Evolutionary conservation across 2,113 vertebrate genomes (phyloP), one percentile per base, ranked within the genome.

Genomic region (Mirounga angustirostris): DNA sequence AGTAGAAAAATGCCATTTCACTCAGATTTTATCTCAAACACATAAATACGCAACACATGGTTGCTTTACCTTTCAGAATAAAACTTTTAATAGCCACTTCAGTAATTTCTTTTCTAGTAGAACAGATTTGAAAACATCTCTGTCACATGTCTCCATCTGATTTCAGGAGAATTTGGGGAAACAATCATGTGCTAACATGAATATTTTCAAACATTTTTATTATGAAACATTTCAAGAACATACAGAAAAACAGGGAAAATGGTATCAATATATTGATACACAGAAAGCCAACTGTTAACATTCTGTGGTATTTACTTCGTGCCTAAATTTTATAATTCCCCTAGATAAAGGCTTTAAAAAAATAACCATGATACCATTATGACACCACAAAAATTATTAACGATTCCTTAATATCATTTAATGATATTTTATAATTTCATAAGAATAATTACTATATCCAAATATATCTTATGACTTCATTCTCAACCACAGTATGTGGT

Each of bases 1-100:
- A 85, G 59, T 85, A 97, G 28, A 96, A 92, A 96, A 92, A 95
- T n/a, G 82, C 56, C 19, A 83, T 22, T 93, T 96, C 67, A 97
- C 67, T 93, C 18, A 69, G 11, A 56, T 80, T 97, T 95, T 82
- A 89, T 73, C 87, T 93, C 80, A 93, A 65, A 86, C 22, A 74
- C 26, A 74, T 19, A 91, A 85, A 15, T 82, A 78, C 54, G 30
- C 15, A 92, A 89, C 10, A 67, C 6, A 52, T 21, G 21, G 11
- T 10, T 67, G 26, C 52, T 95, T 89, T 87, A 85, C 4, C 18
- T 91, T 96, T 93, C 65, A 92, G 7, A 93, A 83, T 40, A 93
- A 95, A 94, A 74, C 36, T 63, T 61, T 33, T 30, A 93, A 91
- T 83, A 43, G 73, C 54, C 89, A 88, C 40, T 93, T 97, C 80